Evolutionary conservation across 2,113 vertebrate species (phyloP).

Genomic region (Cyanocitta stelleri): DNA sequence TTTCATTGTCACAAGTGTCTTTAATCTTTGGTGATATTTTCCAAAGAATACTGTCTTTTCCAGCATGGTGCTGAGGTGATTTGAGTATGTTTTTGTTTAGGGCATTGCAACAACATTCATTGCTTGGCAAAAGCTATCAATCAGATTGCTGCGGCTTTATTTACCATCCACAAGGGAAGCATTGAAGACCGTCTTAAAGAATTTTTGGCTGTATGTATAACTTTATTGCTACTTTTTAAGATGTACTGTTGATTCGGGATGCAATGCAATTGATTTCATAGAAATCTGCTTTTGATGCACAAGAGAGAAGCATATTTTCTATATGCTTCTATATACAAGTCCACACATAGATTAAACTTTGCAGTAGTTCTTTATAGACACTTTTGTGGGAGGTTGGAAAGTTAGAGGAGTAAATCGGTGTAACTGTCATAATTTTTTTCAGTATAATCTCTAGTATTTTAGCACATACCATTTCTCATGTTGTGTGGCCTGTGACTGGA

Average conservation of each 20-base stretch:
- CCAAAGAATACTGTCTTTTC: neutral
- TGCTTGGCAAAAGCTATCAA: conserved; percentile 98
- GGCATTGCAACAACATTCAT: conserved; percentile 99
- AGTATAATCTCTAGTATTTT: neutral
- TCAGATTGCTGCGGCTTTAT: conserved; percentile 97
- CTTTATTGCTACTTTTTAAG: neutral
- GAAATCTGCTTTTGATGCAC: neutral
- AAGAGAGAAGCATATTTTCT: neutral
- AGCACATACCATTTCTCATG: neutral
- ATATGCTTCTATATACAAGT: neutral
- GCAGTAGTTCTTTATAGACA: neutral
- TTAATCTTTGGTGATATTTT: neutral
- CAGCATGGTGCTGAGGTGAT: neutral
- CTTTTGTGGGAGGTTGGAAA: neutral
- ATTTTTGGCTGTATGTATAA: conserved; percentile 90
- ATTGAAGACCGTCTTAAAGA: conserved; percentile 98
- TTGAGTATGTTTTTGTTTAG: conserved; percentile 70
- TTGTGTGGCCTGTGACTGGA: neutral
- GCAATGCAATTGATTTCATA: neutral
- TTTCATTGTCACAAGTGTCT: neutral
- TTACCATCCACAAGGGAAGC: conserved; percentile 99
- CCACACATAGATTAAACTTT: neutral
- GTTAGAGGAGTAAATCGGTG: neutral
- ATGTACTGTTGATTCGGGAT: neutral
- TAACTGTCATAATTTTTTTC: neutral